Conservation (phyloP, 2,888 invertebrate species). For the Vesta saturnalis region DNA sequence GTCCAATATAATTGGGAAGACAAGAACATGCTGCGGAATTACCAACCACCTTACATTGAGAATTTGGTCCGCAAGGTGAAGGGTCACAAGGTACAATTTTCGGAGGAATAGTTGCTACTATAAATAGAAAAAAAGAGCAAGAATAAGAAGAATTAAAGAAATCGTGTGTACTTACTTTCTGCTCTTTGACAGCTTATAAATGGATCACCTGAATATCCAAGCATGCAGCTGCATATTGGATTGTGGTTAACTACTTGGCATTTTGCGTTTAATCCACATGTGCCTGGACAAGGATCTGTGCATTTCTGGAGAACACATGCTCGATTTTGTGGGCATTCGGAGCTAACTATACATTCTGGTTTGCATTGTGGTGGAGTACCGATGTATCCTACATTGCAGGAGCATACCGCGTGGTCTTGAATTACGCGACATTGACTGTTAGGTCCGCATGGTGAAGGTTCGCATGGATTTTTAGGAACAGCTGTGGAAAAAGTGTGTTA, state of each 20-base stretch:
- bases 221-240: constrained; percentile 73
- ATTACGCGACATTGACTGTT: constrained; percentile 72
- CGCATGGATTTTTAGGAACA: constrained; percentile 64
- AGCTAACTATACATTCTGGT: constrained; percentile 74
- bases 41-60: constrained; percentile 82
- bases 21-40: constrained; percentile 89
- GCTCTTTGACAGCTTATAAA: constrained; percentile 64
- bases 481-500: constrained; percentile 23
- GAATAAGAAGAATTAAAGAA: constrained; percentile 20
- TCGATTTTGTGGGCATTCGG: constrained; percentile 72
- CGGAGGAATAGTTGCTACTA: constrained; percentile 60
- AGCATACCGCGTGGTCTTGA: constrained; percentile 72
- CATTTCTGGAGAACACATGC: constrained; percentile 73
- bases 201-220: constrained; percentile 73
- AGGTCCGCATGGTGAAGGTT: constrained; percentile 74
- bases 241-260: constrained; percentile 76
- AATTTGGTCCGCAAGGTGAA: constrained; percentile 85
- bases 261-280: constrained; percentile 72
- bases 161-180: constrained; percentile 38
- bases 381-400: constrained; percentile 69
- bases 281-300: constrained; percentile 72
- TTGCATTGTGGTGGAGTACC: constrained; percentile 73
- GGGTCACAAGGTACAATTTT: constrained; percentile 74
- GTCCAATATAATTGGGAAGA: constrained; percentile 80
- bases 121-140: constrained; percentile 45